Evolutionary conservation across 2,113 vertebrate genomes (phyloP), one percentile per base, ranked within the genome.

Genomic region (Bos indicus): DNA sequence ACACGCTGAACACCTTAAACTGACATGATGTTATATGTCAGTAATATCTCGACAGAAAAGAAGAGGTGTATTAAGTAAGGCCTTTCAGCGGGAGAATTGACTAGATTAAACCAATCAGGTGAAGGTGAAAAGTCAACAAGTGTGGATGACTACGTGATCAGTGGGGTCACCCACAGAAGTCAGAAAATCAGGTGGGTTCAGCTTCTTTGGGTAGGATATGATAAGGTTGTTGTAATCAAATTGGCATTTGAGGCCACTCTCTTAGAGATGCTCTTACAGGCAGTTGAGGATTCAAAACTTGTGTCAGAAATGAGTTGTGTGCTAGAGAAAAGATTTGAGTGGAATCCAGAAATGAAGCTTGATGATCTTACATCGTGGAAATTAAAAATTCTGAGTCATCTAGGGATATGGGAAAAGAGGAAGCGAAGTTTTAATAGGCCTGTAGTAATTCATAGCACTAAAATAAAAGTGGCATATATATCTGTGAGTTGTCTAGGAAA

Each of bases 401-500:
- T 87, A 97, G 46, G 67, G 86, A 98, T 96, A 94, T 95, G 82
- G 78, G 82, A 91, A 97, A 97, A 91, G 82, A 94, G 96, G 95
- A 98, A 98, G 97, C 36, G 28, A 95, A 95, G 88, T 93, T 98
- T 97, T 98, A 97, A 97, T 94, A 97, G 94, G 85, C 43, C 56
- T 92, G 28, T 90, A 93, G 95, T 95, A 95, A 95, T 97, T 97
- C 97, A 92, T 96, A 97, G 94, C 81, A 95, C 51, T 87, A 92
- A 96, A 97, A 97, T 98, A 78, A 96, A 98, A 97, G 94, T 93
- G 78, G 48, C 88, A 96, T 91, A 86, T 95, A 86, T 90, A 88
- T 96, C 46, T 97, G 59, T 96, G 80, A 97, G 89, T 96, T 97
- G 96, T 98, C 96, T 98, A 98, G 97, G 98, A 98, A 98, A 98